Evolutionary conservation across 2,888 invertebrate species (phyloP).

Genomic region (Cartodere bifasciata): DNA sequence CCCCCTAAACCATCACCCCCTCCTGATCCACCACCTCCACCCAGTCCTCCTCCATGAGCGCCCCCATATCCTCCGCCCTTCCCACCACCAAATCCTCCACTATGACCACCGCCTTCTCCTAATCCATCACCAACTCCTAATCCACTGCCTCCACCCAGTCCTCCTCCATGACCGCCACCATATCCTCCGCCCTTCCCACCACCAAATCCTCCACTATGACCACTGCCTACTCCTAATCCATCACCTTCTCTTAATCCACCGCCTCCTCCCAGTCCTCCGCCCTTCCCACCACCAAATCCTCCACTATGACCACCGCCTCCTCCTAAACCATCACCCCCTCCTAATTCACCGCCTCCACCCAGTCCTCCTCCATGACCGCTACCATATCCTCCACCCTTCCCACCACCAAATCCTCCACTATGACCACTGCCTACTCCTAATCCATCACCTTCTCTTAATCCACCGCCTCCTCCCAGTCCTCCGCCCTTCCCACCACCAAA

Average conservation of each 20-base stretch:
- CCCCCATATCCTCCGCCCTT: slow-evolving; percentile 1
- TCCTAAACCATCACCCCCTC: background rate
- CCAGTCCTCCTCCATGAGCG: background rate
- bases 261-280: background rate
- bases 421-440: background rate
- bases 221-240: background rate
- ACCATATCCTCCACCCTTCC: slow-evolving; percentile 1
- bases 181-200: background rate
- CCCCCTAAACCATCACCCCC: background rate
- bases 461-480: no score
- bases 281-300: background rate
- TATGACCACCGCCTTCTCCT: background rate
- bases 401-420: background rate
- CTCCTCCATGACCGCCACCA: background rate
- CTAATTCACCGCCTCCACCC: background rate
- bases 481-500: no score
- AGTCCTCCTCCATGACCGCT: background rate
- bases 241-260: background rate
- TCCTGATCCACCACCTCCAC: background rate
- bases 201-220: background rate
- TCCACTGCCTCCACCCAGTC: background rate
- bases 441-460: no score
- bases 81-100: background rate
- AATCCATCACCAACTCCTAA: background rate
- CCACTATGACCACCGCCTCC: background rate